Evolutionary conservation across 2,888 invertebrate genomes (phyloP).

Genomic region (Drosophila meridiana): DNA sequence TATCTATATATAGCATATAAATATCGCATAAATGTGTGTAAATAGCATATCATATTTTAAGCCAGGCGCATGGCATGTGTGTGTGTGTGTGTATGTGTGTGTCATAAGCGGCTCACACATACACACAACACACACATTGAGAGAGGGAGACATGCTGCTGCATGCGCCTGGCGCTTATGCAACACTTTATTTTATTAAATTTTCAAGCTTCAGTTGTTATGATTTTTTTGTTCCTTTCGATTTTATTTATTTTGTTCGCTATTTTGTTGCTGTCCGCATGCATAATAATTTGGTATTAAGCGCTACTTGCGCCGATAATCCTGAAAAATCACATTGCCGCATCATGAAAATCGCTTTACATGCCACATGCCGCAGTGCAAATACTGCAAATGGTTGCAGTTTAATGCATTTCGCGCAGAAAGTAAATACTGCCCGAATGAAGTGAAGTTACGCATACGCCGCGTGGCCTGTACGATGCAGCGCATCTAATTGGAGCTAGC

Average conservation of each 20-base stretch:
- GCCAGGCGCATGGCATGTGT: constrained; percentile 19
- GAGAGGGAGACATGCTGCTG: constrained; percentile 25
- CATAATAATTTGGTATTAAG: constrained; percentile 80
- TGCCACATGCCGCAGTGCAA: constrained; percentile 16
- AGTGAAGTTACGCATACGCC: constrained; percentile 55
- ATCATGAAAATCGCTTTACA: constrained; percentile 55
- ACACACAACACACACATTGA: constrained; percentile 4
- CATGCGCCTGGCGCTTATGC: constrained; percentile 52
- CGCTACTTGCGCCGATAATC: constrained; percentile 63
- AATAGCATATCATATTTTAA: constrained; percentile 39
- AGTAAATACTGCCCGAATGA: constrained; percentile 39
- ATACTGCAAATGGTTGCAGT: constrained; percentile 38
- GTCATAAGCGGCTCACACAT: constrained; percentile 24
- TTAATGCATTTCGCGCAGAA: constrained; percentile 27
- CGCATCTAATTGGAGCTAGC: constrained; percentile 47
- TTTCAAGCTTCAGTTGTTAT: constrained; percentile 19
- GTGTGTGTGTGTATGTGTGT: constrained; percentile 11
- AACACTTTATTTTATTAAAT: constrained; percentile 21
- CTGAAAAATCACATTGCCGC: constrained; percentile 65
- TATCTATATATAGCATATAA: constrained; percentile 9
- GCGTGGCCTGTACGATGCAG: constrained; percentile 33
- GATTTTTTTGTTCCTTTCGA: constrained; percentile 3
- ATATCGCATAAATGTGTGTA: constrained; percentile 34
- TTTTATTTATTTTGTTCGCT: constrained; percentile 17
- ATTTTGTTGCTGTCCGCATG: constrained; percentile 60